phyloP scores from a whole-genome alignment of 2,888 invertebrate genomes.

The Heterodera filipjevi region DNA sequence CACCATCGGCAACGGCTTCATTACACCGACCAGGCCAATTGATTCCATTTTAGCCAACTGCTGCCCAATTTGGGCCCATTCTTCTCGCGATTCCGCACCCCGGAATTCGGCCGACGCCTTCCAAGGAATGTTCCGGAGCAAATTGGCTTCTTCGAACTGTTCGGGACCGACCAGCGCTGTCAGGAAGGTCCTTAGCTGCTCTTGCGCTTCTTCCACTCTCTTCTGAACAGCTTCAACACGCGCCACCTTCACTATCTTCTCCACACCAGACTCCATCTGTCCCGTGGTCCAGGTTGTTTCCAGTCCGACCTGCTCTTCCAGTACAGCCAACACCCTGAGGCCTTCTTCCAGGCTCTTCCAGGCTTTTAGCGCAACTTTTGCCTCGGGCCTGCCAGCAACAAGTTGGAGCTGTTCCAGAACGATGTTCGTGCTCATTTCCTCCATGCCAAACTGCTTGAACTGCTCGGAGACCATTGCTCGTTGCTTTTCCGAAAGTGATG shows the following conservation, averaged over 20 bases:
- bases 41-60: neutral
- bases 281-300: neutral
- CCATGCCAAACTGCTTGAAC: neutral
- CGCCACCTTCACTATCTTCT: neutral
- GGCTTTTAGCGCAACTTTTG: neutral
- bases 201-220: neutral
- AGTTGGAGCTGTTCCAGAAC: neutral
- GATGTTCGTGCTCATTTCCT: neutral
- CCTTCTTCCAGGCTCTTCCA: slow-evolving; percentile 12
- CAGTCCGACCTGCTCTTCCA: neutral
- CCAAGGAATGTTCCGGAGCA: neutral
- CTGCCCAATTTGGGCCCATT: neutral
- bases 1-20: neutral
- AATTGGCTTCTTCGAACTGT: neutral
- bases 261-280: neutral
- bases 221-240: neutral
- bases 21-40: neutral
- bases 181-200: neutral
- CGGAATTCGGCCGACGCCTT: neutral
- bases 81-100: neutral
- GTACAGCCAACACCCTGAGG: neutral
- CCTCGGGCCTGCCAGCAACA: neutral
- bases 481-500: neutral
- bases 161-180: neutral
- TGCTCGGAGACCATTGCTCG: neutral